Conservation (phyloP, 2,113 vertebrate species). For the Numida meleagris region DNA sequence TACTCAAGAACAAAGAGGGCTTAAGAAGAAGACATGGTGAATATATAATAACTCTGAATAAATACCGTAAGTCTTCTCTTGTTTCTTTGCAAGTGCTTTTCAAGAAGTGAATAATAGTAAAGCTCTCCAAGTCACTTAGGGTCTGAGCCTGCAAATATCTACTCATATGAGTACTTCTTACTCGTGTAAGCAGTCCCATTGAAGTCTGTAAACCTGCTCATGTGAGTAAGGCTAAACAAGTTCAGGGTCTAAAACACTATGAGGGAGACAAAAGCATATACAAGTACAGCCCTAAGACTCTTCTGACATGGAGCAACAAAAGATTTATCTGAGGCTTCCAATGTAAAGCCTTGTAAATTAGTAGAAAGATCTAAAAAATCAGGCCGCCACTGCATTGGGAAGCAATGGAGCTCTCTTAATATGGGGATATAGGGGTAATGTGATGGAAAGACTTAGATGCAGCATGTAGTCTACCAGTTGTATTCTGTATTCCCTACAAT, state of each 20-base stretch:
- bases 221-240: constrained; percentile 73
- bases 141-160: constrained; percentile 72
- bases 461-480: constrained; percentile 51
- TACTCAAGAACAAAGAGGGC: constrained; percentile 72
- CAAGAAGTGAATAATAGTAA: constrained; percentile 73
- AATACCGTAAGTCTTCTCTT: constrained; percentile 72
- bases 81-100: constrained; percentile 74
- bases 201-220: constrained; percentile 70
- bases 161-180: constrained; percentile 71
- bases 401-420: constrained; percentile 75
- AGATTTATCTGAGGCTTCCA: constrained; percentile 72
- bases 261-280: constrained; percentile 72
- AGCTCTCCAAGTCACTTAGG: constrained; percentile 72
- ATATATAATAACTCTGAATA: constrained; percentile 75
- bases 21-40: constrained; percentile 73
- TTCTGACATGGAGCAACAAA: constrained; percentile 72
- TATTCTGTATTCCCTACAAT: constrained; percentile 70
- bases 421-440: constrained; percentile 65
- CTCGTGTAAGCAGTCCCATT: constrained; percentile 68
- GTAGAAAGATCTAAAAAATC: constrained; percentile 72
- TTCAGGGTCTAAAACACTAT: constrained; percentile 72
- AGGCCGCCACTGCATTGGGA: constrained; percentile 65
- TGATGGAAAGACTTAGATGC: constrained; percentile 70
- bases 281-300: constrained; percentile 72
- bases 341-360: constrained; percentile 72